Evolutionary conservation across 1,140 invertebrate genomes (phyloP).

Genomic region (Maconellicoccus hirsutus): DNA sequence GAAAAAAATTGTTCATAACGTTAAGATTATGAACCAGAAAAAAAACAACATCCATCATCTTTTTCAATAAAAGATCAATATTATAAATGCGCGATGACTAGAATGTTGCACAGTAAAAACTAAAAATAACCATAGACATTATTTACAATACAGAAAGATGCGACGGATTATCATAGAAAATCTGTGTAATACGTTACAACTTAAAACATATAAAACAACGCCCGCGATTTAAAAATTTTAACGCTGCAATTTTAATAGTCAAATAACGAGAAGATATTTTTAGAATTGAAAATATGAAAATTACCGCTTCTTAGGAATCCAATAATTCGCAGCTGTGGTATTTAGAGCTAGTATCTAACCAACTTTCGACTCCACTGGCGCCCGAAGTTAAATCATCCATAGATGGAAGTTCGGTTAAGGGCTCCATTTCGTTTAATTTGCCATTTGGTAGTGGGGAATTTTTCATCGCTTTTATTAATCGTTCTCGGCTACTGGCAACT

Average conservation of each 20-base stretch:
- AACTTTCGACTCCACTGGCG: slow-evolving; percentile 48
- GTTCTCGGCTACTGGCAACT: slow-evolving; percentile 30
- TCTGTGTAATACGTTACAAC: not conserved
- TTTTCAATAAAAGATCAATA: not conserved
- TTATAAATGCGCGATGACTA: not conserved
- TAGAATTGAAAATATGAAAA: too few species aligned
- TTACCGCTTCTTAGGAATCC: not conserved
- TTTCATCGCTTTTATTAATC: slow-evolving; percentile 27
- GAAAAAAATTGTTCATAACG: too few species aligned
- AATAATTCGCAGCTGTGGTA: slow-evolving; percentile 55
- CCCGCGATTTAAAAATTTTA: too few species aligned
- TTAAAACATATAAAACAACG: not conserved
- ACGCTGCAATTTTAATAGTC: too few species aligned
- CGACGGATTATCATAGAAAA: not conserved
- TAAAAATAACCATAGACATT: not conserved
- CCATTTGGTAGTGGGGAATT: slow-evolving; percentile 27
- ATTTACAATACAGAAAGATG: not conserved
- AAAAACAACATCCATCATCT: not conserved
- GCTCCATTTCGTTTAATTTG: slow-evolving; percentile 40
- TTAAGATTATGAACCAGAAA: not conserved
- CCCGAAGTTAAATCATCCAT: slow-evolving; percentile 46
- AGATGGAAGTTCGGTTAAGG: slow-evolving; percentile 47
- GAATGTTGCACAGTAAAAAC: not conserved
- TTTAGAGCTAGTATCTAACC: slow-evolving; percentile 57
- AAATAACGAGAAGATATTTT: too few species aligned